Evolutionary conservation across 2,113 vertebrate genomes (phyloP).

Genomic region (Zosterops japonicus): DNA sequence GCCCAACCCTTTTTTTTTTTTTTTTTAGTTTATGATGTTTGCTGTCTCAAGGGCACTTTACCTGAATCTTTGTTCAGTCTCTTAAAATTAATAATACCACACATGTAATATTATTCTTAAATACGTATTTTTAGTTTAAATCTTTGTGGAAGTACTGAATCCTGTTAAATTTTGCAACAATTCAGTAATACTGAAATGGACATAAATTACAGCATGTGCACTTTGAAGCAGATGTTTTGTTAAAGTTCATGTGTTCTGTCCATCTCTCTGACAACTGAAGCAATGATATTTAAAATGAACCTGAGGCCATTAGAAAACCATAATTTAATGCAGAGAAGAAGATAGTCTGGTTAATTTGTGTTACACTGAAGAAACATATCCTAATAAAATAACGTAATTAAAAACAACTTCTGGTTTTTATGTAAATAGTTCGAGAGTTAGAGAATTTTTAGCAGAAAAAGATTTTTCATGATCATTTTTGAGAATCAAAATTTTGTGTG

Average conservation of each 20-base stretch:
- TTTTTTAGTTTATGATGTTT: neutral
- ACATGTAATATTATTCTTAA: conserved; percentile 13
- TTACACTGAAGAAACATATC: neutral
- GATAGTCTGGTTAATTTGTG: conserved; percentile 39
- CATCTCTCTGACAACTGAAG: neutral
- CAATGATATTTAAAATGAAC: neutral
- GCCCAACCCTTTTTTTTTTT: neutral
- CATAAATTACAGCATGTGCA: conserved; percentile 23
- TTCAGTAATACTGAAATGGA: conserved; percentile 27
- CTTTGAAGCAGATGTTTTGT: conserved; percentile 42
- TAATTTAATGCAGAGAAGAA: conserved; percentile 16
- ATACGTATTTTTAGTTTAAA: conserved; percentile 1
- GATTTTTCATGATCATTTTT: neutral
- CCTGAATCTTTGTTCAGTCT: conserved; percentile 39
- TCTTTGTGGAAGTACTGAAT: conserved; percentile 39
- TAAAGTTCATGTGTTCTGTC: neutral
- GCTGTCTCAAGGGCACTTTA: neutral
- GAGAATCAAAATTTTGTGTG: conserved; percentile 7
- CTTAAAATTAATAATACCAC: neutral
- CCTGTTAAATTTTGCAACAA: conserved; percentile 4
- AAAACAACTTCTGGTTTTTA: neutral
- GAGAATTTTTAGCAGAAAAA: conserved; percentile 6
- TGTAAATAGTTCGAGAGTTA: neutral
- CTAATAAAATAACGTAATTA: conserved; percentile 25
- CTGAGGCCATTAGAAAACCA: conserved; percentile 1